Percentiles rank a stretch among this genome's conserved stretches.
phyloP scores from a whole-genome alignment of 2,888 invertebrate genomes.

The Orthosia gothica region DNA sequence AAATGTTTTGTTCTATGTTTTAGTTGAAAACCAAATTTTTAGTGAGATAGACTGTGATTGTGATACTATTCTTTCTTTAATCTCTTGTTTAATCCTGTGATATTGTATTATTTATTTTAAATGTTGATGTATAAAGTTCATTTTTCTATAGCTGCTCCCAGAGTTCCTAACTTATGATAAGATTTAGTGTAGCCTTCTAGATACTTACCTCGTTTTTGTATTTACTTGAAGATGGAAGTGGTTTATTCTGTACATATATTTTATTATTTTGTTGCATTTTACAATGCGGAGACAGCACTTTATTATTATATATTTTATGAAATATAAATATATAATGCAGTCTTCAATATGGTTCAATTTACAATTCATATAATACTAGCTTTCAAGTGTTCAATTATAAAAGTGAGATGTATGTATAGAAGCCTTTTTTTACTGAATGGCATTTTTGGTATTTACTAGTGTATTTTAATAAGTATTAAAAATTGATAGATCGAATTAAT shows the following conservation, averaged over 20 bases:
- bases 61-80: neutral
- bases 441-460: constrained; percentile 1
- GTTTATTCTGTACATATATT: constrained; percentile 6
- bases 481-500: neutral
- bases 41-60: constrained; percentile 3
- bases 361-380: constrained; percentile 21
- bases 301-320: neutral
- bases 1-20: neutral
- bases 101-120: constrained; percentile 5
- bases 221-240: neutral
- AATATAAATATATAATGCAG: neutral
- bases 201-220: neutral
- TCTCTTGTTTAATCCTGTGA: neutral
- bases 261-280: neutral
- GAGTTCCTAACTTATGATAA: constrained; percentile 29
- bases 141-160: constrained; percentile 7
- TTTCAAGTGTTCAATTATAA: constrained; percentile 47
- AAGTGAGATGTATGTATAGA: constrained; percentile 22
- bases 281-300: neutral
- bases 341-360: constrained; percentile 3
- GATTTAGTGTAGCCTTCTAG: neutral
- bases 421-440: neutral
- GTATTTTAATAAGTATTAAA: no score
- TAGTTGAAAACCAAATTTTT: neutral
- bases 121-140: neutral